Evolutionary conservation across 2,888 invertebrate species (phyloP), one percentile per base, ranked within the genome.

Genomic region (Apoda limacodes): DNA sequence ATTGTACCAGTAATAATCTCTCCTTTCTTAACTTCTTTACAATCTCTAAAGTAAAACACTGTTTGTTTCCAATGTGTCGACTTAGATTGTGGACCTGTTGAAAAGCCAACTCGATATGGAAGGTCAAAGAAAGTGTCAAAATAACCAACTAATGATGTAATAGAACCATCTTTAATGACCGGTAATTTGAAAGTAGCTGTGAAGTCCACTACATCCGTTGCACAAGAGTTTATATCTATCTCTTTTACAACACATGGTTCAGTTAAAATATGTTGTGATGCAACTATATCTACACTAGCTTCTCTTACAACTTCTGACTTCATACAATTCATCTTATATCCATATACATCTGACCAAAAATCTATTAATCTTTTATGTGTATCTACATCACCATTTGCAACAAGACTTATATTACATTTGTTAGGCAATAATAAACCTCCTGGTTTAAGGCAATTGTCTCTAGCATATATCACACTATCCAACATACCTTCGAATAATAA

Each of bases 21-120:
- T 64, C 90, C 93, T 67, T 85, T 70, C 41, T 86, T 86, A 0
- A 94, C 86, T 26, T 83, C 62, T 25, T 90, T 82, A 17, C 90
- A 87, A 43, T 90, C 84, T 39, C 86, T 88, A 9, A 97, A 80
- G 53, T 92, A 90, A 63, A 96, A 94, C 2, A 95, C 84, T 1
- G 95, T 95, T 65, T 97, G 97, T 58, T 95, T 94, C 97, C 97
- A 97, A 78, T 97, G 97, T 0, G 97, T 97, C 12, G 86, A 80
- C 0, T 84, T 81, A 1, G 82, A 71, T 21, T 83, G 72, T 3
- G 96, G 95, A 1, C 92, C 88, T 1, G 96, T 96, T 28, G 90
- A 88, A 50, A 96, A 88, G 3, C 80, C 68, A 4, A 92, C 82
- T 9, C 82, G 68, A 43, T 85, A 82, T 2, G 85, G 84, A 31